Evolutionary conservation across 2,797 vertebrate species (phyloP), one percentile per base, ranked within the genome.

Genomic region (Typhlichthys subterraneus): DNA sequence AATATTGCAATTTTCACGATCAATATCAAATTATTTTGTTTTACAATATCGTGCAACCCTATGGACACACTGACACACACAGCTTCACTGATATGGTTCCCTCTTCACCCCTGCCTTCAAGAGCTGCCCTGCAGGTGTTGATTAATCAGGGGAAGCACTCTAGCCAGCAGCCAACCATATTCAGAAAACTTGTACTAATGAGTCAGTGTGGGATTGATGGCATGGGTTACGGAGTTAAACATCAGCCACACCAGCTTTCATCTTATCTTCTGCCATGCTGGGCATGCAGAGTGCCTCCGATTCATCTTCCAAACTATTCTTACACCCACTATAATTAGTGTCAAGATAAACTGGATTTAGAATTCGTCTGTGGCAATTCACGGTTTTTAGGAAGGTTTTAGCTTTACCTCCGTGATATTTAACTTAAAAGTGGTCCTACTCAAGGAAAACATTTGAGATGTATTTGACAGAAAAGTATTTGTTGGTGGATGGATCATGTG

Each of bases 131-230:
- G 17, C 60, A 80, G 79, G 70, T 80, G 64, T 67, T 46, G 73
- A 68, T 79, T 66, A 70, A 61, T 77, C 72, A 69, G 54, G 52
- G 59, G 69, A 66, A 53, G 38, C 71, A 61, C 58, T 57, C 61
- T 60, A 65, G 73, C 64, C 47, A 19, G 68, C 57, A 67, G 72
- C 38, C 60, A 59, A 61, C 63, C 67, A 67, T 73, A 65, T 52
- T 69, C 29, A 69, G 57, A 73, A 79, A 71, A 49, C 59, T 53
- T 55, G 50, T 63, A 48, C 65, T 80, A 83, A 87, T 80, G 81
- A 84, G 82, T 61, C 62, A 73, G 70, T 57, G 67, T 59, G 70
- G 83, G 77, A 80, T 61, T 70, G 75, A 71, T 68, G 73, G 72
- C 70, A 75, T 52, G 60, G 65, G 79, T 80, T 73, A 72, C 23